Conservation (phyloP, 23 tunicate genomes). For the Trididemnum clinides region DNA sequence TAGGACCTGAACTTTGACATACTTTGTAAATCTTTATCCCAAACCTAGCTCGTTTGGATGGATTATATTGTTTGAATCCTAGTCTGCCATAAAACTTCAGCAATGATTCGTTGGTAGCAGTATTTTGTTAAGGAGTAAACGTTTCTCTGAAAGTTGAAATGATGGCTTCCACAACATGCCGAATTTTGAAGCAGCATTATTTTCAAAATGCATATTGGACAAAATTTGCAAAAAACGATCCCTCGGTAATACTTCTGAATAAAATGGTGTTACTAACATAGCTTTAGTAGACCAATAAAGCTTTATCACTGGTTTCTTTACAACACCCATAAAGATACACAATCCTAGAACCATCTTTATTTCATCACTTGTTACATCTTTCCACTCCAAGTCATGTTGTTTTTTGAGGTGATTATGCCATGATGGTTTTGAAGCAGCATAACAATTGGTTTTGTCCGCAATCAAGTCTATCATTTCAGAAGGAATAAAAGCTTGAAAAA, state of each 20-base stretch:
- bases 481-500: conserved; percentile 31
- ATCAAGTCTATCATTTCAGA: conserved; percentile 8
- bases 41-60: conserved; percentile 12
- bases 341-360: conserved; percentile 30
- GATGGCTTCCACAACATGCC: background rate
- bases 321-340: conserved; percentile 36
- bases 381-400: conserved; percentile 18
- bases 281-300: conserved; percentile 25
- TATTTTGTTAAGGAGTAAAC: conserved; percentile 22
- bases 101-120: background rate
- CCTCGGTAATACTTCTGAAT: conserved; percentile 18
- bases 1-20: conserved; percentile 19
- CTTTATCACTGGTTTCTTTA: conserved; percentile 29
- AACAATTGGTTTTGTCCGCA: conserved; percentile 28
- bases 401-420: conserved; percentile 8
- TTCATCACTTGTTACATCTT: conserved; percentile 27
- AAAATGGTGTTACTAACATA: conserved; percentile 30
- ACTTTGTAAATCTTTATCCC: conserved; percentile 12
- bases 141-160: conserved; percentile 4
- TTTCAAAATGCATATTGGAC: background rate
- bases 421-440: conserved; percentile 30
- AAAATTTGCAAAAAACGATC: conserved; percentile 12
- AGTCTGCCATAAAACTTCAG: conserved; percentile 12
- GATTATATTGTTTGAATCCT: background rate
- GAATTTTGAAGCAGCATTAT: background rate